These are phyloP conservation scores for Bovichtus diacanthus DNA, from an alignment of 2,797 vertebrate genomes.

Conservation along the genomic window DNA sequence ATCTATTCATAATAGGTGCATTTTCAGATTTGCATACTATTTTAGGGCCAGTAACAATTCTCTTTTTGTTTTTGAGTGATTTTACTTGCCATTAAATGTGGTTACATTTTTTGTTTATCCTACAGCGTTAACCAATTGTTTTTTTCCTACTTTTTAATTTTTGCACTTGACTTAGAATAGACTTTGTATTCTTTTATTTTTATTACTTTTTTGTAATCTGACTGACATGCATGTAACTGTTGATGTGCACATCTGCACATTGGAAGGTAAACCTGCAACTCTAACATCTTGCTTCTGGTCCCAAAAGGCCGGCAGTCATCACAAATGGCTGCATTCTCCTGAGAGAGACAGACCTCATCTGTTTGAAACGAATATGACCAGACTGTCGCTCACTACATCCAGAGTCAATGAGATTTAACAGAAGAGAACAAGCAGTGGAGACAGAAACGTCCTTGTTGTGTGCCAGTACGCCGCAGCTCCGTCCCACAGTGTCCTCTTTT, in stretches of 20 bases:
- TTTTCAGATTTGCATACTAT: background rate
- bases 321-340: constrained; percentile 34
- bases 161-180: no score
- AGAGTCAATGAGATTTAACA: constrained; percentile 58
- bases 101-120: no score
- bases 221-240: background rate
- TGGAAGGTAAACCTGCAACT: background rate
- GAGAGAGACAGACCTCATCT: constrained; percentile 57
- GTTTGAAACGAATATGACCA: constrained; percentile 12
- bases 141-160: no score
- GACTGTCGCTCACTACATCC: constrained; percentile 31
- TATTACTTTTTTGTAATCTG: background rate
- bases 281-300: background rate
- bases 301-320: background rate
- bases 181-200: no score
- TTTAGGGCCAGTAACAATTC: no score
- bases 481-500: constrained; percentile 70
- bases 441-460: constrained; percentile 79
- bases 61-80: no score
- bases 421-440: constrained; percentile 44
- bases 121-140: no score
- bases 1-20: no score
- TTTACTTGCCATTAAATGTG: no score
- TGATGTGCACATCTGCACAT: background rate
- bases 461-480: constrained; percentile 25